These are phyloP conservation scores for Apoda limacodes DNA, from an alignment of 2,888 invertebrate species.

Conservation along the genomic window DNA sequence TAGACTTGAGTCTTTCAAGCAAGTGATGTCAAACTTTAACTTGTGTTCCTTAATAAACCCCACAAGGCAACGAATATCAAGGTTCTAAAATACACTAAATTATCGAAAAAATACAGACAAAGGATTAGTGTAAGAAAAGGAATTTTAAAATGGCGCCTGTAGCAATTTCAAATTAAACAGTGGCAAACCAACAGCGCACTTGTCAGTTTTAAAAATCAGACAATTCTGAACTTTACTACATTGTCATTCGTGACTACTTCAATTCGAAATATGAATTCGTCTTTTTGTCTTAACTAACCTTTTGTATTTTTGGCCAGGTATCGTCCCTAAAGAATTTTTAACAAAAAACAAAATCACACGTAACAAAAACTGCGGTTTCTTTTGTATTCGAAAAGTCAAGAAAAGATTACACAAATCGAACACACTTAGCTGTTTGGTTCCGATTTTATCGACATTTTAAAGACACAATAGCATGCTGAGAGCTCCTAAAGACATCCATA, in stretches of 20 bases:
- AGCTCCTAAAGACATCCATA: constrained; percentile 4
- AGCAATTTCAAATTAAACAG: constrained; percentile 20
- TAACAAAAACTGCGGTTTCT: constrained; percentile 51
- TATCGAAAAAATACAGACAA: too few relatives aligned
- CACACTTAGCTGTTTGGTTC: constrained; percentile 47
- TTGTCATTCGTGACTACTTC: not conserved
- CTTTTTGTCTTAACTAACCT: constrained; percentile 21
- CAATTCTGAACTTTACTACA: constrained; percentile 29
- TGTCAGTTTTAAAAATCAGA: constrained; percentile 18
- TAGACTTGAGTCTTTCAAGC: too few relatives aligned
- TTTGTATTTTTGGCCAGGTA: constrained; percentile 53
- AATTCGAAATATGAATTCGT: not conserved
- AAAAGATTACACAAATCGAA: constrained; percentile 48
- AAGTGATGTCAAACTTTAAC: too few relatives aligned
- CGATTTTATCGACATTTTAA: constrained; percentile 47
- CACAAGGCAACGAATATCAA: too few relatives aligned
- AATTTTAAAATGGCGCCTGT: constrained; percentile 31
- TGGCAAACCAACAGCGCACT: not conserved
- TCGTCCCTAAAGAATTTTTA: constrained; percentile 37
- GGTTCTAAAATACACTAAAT: too few relatives aligned
- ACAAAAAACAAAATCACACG: constrained; percentile 33
- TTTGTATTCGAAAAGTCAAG: constrained; percentile 41
- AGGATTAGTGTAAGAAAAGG: too few relatives aligned
- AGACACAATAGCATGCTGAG: constrained; percentile 27
- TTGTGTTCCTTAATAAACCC: too few relatives aligned